A percentile compares a stretch with the other conserved stretches of the same genome.
phyloP scores from a whole-genome alignment of 2,113 vertebrate genomes.

The Muntiacus reevesi region DNA sequence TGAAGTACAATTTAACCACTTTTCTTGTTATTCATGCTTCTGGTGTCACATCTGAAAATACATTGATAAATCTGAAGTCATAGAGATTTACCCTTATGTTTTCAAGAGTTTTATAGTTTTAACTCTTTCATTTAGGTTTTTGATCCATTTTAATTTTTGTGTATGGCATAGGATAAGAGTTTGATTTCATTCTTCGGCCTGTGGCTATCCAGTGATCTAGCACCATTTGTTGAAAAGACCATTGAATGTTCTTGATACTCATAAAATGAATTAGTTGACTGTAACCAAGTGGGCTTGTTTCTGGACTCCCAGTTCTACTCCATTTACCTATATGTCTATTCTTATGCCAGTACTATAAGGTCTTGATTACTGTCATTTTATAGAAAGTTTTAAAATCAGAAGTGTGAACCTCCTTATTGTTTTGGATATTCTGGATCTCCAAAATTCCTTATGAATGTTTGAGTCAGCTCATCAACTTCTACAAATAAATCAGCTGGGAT shows the following conservation, averaged over 20 bases:
- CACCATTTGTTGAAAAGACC: neutral
- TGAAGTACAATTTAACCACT: neutral
- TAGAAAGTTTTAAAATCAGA: neutral
- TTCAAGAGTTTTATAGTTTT: neutral
- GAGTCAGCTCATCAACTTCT: neutral
- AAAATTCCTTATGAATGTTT: neutral
- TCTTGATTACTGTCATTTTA: neutral
- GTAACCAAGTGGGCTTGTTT: neutral
- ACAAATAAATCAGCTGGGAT: neutral
- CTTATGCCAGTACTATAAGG: neutral
- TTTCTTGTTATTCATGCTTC: neutral
- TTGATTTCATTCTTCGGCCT: neutral
- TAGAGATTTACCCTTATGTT: neutral
- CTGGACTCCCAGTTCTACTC: neutral
- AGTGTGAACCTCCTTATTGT: neutral
- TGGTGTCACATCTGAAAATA: neutral
- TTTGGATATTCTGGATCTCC: neutral
- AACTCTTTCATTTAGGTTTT: neutral
- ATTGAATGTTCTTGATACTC: neutral
- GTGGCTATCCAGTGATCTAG: neutral
- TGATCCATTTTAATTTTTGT: neutral
- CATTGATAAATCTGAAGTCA: neutral
- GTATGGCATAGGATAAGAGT: neutral
- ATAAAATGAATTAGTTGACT: neutral
- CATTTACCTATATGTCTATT: neutral